A percentile compares a stretch with the other conserved stretches of the same genome.
phyloP scores from a whole-genome alignment of 1,140 invertebrate species.

The Caenorhabditis latens region DNA sequence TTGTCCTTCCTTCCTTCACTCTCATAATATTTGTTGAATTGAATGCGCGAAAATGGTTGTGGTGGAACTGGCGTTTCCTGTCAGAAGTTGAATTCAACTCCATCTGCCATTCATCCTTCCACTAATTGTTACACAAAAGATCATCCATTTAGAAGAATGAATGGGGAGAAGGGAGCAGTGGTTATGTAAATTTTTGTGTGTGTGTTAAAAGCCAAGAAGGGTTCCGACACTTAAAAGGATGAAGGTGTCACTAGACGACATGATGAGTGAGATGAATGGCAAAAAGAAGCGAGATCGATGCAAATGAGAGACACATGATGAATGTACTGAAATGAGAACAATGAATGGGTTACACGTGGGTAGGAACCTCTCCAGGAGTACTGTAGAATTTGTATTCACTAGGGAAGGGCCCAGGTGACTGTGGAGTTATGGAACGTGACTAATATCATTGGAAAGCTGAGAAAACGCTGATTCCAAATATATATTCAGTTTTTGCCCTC shows the following conservation, averaged over 20 bases:
- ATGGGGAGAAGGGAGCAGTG: not conserved
- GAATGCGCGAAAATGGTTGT: conserved; percentile 10
- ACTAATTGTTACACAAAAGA: conserved; percentile 17
- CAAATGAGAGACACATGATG: not conserved
- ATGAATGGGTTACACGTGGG: not conserved
- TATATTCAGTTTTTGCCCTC: no score
- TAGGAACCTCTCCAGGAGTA: not conserved
- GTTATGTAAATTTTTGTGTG: conserved; percentile 8
- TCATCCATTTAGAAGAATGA: not conserved
- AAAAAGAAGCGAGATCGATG: conserved; percentile 27
- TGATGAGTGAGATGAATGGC: conserved; percentile 10
- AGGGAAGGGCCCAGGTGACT: no score
- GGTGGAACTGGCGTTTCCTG: conserved; percentile 1
- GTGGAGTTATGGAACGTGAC: no score
- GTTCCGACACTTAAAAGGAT: not conserved
- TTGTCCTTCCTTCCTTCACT: conserved; percentile 15
- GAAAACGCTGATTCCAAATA: no score
- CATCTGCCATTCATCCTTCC: conserved; percentile 2
- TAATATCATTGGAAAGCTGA: no score
- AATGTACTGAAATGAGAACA: not conserved
- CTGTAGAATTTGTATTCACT: not conserved
- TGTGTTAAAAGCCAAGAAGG: not conserved
- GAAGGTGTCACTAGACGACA: conserved; percentile 1
- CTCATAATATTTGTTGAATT: conserved; percentile 28
- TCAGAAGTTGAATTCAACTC: not conserved